Evolutionary conservation across 2,888 invertebrate genomes (phyloP), one percentile per base, ranked within the genome.

Genomic region (Lasioglossum leucozonium): DNA sequence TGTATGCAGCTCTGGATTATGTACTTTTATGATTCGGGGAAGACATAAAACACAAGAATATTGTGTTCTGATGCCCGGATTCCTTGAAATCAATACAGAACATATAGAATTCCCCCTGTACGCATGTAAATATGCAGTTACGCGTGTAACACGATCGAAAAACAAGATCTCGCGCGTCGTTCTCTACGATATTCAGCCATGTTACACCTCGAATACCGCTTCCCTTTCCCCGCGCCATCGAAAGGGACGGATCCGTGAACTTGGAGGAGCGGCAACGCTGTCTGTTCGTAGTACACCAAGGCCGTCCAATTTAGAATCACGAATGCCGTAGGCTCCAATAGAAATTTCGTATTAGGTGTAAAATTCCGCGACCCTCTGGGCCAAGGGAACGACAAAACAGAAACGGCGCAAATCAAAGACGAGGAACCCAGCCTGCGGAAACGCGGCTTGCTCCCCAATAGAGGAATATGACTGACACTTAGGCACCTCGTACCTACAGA

Each of bases 401-500:
- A 44, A 58, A 69, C 6, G 81, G 37, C 6, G 42, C 44, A 26
- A 16, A 44, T 30, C 13, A 67, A 58, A 55, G 65, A 67, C 30
- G 65, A 26, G 67, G 51, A 75, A 76, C 62, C n/a, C n/a, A 42
- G 18, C 42, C 62, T 11, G 30, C 26, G n/a, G 51, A 69, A 47
- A 40, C n/a, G 67, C 22, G 72, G 16, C 26, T 26, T 47, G 62
- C 34, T 74, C 18, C 13, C 30, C 16, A 55, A 30, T 72, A 77
- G 55, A 62, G 34, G 71, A 85, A 51, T 72, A 80, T 81, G 77
- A 80, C 73, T 71, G 69, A 34, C 47, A 76, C 40, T 76, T 58
- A 76, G 80, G 67, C 6, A 62, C 62, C 62, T 30, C 18, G 55
- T 77, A 84, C 22, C 72, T 79, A 37, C 71, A 47, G 16, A 69